Evolutionary conservation across 1,140 invertebrate species (phyloP), one percentile per base, ranked within the genome.

Genomic region (Idris sp.): DNA sequence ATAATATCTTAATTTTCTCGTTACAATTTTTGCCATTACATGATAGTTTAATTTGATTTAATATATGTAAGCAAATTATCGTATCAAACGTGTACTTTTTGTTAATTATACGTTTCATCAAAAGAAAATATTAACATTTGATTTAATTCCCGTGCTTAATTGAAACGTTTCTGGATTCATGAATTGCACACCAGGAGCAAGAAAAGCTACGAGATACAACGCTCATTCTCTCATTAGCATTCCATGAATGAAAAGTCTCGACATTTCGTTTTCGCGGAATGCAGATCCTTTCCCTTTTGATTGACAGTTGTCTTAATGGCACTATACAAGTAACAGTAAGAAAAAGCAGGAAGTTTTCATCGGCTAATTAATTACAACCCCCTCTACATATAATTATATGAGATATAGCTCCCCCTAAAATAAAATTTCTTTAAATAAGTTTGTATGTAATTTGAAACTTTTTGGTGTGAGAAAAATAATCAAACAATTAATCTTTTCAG

Each of bases 261-360:
- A 11, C n/a, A 56, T 69, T 69, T 59, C 53, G 46, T 59, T 61
- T 54, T 61, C 33, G 38, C 46, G 48, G 67, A 71, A 68, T 51
- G 64, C 30, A 31, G 44, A 65, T 72, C 61, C 67, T 61, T 61
- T 71, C 67, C 35, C 67, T 48, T 76, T 76, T 76, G 41, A 56
- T 16, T 43, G 41, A n/a, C 44, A 64, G 7, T 62, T 44, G 41
- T 54, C 48, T 30, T 61, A 48, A 46, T 61, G 65, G 30, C 51
- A 49, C 28, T 53, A 8, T 43, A 61, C 33, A 61, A 62, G 31
- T 53, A 30, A 59, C 53, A 59, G 41, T 49, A 22, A 61, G 56
- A 41, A 56, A 71, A 71, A 62, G 49, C 46, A 22, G 56, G 67
- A 71, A 71, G 56, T 48, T 26, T 4, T 0, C 1, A 15, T 25